A percentile compares a stretch with the other conserved stretches of the same genome.
These are phyloP conservation scores for Carposina sasakii DNA, from an alignment of 1,140 invertebrate species.

Conservation along the genomic window DNA sequence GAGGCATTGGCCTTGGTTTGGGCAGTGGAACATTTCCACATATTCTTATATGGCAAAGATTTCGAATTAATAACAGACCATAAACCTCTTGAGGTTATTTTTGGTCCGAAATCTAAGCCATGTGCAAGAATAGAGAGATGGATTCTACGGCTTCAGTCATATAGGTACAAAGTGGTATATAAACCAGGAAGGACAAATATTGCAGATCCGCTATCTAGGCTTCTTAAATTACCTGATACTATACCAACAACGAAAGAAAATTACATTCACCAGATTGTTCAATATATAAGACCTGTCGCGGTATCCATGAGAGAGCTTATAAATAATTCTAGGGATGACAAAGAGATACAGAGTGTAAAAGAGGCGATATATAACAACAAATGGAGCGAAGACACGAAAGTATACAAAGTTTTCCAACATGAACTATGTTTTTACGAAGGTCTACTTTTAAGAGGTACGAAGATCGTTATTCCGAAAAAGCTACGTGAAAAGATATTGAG, in stretches of 20 bases:
- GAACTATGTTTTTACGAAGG: constrained; percentile 4
- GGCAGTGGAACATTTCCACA: constrained; percentile 26
- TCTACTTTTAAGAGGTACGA: not conserved
- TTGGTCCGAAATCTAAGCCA: constrained; percentile 17
- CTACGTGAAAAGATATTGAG: constrained; percentile 25
- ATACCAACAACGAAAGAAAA: not conserved
- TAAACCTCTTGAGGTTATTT: not conserved
- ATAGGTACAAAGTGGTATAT: constrained; percentile 3
- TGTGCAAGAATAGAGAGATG: constrained; percentile 29
- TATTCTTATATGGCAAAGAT: constrained; percentile 17
- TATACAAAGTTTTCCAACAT: not conserved
- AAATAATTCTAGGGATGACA: not conserved
- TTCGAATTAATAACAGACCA: constrained; percentile 14
- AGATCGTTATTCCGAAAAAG: constrained; percentile 27
- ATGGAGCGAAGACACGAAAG: not conserved
- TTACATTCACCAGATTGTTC: constrained; percentile 8
- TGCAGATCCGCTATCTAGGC: constrained; percentile 4
- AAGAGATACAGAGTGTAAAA: not conserved
- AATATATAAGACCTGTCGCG: not conserved
- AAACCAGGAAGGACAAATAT: constrained; percentile 10
- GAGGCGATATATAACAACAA: not conserved
- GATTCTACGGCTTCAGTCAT: constrained; percentile 4
- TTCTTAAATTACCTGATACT: not conserved
- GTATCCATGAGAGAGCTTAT: not conserved
- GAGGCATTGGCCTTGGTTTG: no score